Conservation (phyloP, 2,888 invertebrate species). For the Junonia oenone region DNA sequence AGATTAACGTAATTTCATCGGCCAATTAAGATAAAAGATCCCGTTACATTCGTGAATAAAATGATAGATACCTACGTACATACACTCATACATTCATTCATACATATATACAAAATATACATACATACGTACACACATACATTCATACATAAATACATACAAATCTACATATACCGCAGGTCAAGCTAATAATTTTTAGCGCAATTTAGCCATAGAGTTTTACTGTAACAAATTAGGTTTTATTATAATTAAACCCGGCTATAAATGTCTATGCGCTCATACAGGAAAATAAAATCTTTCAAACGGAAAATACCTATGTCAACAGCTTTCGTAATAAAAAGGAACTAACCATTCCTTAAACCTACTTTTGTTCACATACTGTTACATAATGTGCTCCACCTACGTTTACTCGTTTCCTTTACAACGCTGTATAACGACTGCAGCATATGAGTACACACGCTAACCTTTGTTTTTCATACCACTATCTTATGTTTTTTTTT, state of each 20-base stretch:
- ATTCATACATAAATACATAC: too few relatives aligned
- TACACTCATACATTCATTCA: too few relatives aligned
- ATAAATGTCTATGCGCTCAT: not conserved
- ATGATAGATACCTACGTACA: too few relatives aligned
- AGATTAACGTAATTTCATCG: too few relatives aligned
- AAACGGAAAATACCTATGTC: slow-evolving; percentile 3
- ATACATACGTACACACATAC: too few relatives aligned
- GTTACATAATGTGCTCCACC: not conserved
- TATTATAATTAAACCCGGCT: not conserved
- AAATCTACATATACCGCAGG: too few relatives aligned
- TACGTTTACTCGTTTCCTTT: not conserved
- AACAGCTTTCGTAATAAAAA: slow-evolving; percentile 2
- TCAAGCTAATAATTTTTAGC: too few relatives aligned
- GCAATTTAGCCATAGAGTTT: not conserved
- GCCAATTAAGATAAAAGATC: too few relatives aligned
- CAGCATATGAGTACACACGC: too few relatives aligned
- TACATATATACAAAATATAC: too few relatives aligned
- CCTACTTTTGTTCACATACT: slow-evolving; percentile 4
- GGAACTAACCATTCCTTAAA: slow-evolving; percentile 4
- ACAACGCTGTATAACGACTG: not conserved
- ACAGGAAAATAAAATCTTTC: not conserved
- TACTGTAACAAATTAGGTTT: too few relatives aligned
- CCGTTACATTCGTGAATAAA: too few relatives aligned
- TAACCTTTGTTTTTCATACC: not conserved
- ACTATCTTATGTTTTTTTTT: not conserved